phyloP scores from a whole-genome alignment of 2,888 invertebrate species.

The Troides helena region DNA sequence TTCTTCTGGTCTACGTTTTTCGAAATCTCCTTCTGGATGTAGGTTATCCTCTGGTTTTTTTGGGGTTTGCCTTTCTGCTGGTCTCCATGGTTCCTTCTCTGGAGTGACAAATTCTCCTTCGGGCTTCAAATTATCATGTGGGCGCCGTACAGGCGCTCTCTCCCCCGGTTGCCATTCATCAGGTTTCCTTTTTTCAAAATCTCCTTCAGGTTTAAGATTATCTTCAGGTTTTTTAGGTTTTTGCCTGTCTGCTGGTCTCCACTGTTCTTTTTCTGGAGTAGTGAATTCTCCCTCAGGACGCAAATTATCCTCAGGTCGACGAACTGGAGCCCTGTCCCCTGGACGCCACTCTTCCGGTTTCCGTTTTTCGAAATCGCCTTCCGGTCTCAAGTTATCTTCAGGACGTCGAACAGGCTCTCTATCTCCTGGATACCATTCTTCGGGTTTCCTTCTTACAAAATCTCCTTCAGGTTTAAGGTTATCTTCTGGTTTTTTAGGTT shows the following conservation, averaged over 20 bases:
- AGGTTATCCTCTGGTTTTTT: conserved; percentile 77
- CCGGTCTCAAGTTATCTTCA: conserved; percentile 76
- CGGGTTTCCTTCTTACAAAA: conserved; percentile 67
- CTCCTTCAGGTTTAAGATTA: conserved; percentile 80
- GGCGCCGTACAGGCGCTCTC: conserved; percentile 58
- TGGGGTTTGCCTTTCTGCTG: conserved; percentile 63
- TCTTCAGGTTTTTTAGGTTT: conserved; percentile 72
- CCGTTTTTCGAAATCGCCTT: conserved; percentile 69
- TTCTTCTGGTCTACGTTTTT: conserved; percentile 55
- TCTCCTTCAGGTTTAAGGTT: conserved; percentile 81
- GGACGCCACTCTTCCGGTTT: conserved; percentile 65
- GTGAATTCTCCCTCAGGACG: conserved; percentile 76
- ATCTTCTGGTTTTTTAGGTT: conserved; percentile 72
- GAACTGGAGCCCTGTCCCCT: conserved; percentile 66
- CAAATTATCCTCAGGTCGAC: conserved; percentile 70
- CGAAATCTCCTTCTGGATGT: conserved; percentile 77
- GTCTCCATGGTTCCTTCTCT: conserved; percentile 65
- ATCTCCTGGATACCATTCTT: conserved; percentile 75
- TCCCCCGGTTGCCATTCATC: conserved; percentile 76
- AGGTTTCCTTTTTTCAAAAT: conserved; percentile 69
- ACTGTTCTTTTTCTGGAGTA: conserved; percentile 61
- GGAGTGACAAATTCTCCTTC: conserved; percentile 70
- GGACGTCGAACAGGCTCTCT: conserved; percentile 62
- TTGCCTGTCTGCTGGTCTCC: conserved; percentile 60
- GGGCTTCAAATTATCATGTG: conserved; percentile 75